phyloP scores from a whole-genome alignment of 2,113 vertebrate genomes.

The Carlito syrichta region DNA sequence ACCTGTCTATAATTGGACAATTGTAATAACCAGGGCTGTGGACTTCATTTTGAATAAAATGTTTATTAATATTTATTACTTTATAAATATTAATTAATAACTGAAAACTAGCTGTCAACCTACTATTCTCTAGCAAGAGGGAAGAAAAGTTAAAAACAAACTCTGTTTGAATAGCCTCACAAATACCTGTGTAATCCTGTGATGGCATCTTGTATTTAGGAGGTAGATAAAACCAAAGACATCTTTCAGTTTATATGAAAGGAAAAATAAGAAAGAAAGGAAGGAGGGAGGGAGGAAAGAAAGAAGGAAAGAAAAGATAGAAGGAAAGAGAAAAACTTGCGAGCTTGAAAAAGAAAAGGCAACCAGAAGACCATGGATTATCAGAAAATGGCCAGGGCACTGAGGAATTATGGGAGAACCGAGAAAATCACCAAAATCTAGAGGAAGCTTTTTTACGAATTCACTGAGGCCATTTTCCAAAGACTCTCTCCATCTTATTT shows the following conservation, averaged over 20 bases:
- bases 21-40: no score
- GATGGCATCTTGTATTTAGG: no score
- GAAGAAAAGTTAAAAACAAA: neutral
- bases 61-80: no score
- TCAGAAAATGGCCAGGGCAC: neutral
- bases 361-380: neutral
- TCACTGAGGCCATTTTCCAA: neutral
- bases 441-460: neutral
- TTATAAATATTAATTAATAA: no score
- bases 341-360: neutral
- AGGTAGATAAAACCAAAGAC: neutral
- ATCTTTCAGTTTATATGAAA: neutral
- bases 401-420: neutral
- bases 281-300: no score
- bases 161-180: neutral
- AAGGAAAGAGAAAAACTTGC: no score
- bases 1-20: no score
- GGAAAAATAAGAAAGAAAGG: no score
- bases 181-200: neutral
- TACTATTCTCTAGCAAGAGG: no score
- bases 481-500: neutral
- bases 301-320: no score
- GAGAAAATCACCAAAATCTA: neutral
- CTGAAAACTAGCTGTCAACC: no score
- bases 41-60: no score